These are phyloP conservation scores for Ptilodon capucinus DNA, from an alignment of 2,888 invertebrate species.

Conservation along the genomic window DNA sequence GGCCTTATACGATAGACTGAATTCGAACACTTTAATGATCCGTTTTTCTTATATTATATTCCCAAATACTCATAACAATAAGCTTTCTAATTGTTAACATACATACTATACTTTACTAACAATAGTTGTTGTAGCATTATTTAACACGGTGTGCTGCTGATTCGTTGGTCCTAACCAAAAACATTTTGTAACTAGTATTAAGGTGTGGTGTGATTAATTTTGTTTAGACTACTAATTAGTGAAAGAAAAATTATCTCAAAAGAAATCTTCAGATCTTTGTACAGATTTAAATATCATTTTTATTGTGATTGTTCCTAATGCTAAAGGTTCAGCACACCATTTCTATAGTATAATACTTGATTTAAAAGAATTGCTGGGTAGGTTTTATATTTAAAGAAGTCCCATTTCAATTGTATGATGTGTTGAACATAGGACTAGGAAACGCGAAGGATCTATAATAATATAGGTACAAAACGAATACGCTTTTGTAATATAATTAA, in stretches of 20 bases:
- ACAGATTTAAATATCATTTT: neutral
- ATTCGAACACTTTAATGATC: slow-evolving; percentile 10
- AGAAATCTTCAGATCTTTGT: slow-evolving; percentile 3
- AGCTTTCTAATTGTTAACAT: slow-evolving; percentile 27
- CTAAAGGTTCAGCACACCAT: slow-evolving; percentile 8
- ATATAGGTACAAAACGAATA: neutral
- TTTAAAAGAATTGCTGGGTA: neutral
- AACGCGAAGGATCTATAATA: neutral
- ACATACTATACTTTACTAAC: slow-evolving; percentile 13
- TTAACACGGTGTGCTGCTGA: slow-evolving; percentile 46
- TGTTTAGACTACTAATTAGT: slow-evolving; percentile 26
- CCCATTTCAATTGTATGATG: too few relatives aligned
- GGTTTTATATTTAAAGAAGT: neutral
- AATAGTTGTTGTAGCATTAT: slow-evolving; percentile 1
- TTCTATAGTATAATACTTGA: neutral
- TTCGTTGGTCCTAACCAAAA: slow-evolving; percentile 59
- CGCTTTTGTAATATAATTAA: slow-evolving; percentile 7
- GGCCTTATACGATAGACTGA: slow-evolving; percentile 15
- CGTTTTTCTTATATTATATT: slow-evolving; percentile 6
- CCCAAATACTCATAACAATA: slow-evolving; percentile 13
- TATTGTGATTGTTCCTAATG: slow-evolving; percentile 5
- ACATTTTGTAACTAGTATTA: slow-evolving; percentile 72
- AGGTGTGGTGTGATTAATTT: slow-evolving; percentile 77
- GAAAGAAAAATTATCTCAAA: neutral
- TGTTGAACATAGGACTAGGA: slow-evolving; percentile 11